A percentile compares a stretch with the other conserved stretches of the same genome.
phyloP scores from a whole-genome alignment of 2,888 invertebrate species.

The Hydriomena furcata region DNA sequence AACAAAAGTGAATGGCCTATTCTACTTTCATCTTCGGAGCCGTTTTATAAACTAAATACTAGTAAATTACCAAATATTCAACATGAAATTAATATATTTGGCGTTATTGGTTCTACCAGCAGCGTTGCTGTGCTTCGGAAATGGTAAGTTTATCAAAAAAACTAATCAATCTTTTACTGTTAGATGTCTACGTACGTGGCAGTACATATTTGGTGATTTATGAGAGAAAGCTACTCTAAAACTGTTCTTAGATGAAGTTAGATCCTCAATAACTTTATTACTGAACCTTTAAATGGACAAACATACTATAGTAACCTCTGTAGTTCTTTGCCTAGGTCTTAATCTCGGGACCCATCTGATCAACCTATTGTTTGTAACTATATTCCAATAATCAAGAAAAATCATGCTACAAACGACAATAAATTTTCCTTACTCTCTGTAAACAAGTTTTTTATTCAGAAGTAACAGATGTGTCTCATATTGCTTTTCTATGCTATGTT shows the following conservation, averaged over 20 bases:
- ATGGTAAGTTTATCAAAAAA: constrained; percentile 85
- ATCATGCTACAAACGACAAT: too few species aligned
- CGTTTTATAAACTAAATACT: constrained; percentile 48
- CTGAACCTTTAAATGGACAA: neutral
- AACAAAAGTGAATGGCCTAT: constrained; percentile 73
- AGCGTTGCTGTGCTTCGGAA: constrained; percentile 87
- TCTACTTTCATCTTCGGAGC: constrained; percentile 54
- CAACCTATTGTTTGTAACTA: too few species aligned
- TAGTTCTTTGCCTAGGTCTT: too few species aligned
- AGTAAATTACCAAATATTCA: constrained; percentile 49
- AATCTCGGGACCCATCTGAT: too few species aligned
- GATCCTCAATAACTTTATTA: neutral
- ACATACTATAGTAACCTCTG: neutral
- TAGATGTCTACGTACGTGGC: constrained; percentile 72
- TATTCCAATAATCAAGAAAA: too few species aligned
- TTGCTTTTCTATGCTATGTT: too few species aligned
- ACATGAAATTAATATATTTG: constrained; percentile 88
- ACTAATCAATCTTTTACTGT: constrained; percentile 34
- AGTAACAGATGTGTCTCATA: too few species aligned
- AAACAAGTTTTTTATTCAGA: too few species aligned
- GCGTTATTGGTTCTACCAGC: constrained; percentile 87
- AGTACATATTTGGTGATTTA: constrained; percentile 49
- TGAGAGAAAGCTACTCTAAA: constrained; percentile 53
- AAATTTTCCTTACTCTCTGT: too few species aligned
- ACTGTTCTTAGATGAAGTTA: constrained; percentile 10